phyloP scores from a whole-genome alignment of 2,888 invertebrate species.

The Drosophila dives region DNA sequence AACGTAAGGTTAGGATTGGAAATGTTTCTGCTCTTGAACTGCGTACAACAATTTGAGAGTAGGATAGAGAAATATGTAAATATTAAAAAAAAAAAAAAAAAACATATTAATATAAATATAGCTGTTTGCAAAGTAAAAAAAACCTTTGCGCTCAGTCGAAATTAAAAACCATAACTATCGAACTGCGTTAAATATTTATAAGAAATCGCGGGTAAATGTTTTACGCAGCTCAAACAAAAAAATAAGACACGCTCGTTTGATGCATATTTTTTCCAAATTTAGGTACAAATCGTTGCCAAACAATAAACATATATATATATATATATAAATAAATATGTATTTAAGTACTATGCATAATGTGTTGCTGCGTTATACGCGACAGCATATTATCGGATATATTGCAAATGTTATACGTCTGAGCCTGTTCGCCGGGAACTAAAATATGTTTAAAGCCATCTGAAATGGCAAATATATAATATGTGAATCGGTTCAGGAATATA shows the following conservation, averaged over 20 bases:
- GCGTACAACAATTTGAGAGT: not conserved
- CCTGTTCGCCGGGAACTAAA: constrained; percentile 10
- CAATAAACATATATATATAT: constrained; percentile 1
- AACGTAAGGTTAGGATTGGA: constrained; percentile 12
- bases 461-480: not conserved
- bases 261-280: constrained; percentile 6
- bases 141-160: not conserved
- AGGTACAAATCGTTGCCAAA: constrained; percentile 4
- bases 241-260: constrained; percentile 13
- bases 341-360: constrained; percentile 32
- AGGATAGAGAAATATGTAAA: not conserved
- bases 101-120: not conserved
- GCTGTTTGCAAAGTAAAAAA: not conserved
- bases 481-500: constrained; percentile 17
- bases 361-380: constrained; percentile 61
- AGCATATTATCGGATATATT: constrained; percentile 17
- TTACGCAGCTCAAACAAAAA: constrained; percentile 54
- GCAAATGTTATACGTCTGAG: constrained; percentile 60
- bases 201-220: constrained; percentile 45
- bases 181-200: constrained; percentile 38
- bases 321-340: constrained; percentile 1
- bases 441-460: not conserved
- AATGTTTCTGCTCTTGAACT: constrained; percentile 1
- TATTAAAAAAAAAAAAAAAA: not conserved
- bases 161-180: not conserved